These are phyloP conservation scores for Camelus bactrianus DNA, from an alignment of 2,113 vertebrate species.

Conservation along the genomic window DNA sequence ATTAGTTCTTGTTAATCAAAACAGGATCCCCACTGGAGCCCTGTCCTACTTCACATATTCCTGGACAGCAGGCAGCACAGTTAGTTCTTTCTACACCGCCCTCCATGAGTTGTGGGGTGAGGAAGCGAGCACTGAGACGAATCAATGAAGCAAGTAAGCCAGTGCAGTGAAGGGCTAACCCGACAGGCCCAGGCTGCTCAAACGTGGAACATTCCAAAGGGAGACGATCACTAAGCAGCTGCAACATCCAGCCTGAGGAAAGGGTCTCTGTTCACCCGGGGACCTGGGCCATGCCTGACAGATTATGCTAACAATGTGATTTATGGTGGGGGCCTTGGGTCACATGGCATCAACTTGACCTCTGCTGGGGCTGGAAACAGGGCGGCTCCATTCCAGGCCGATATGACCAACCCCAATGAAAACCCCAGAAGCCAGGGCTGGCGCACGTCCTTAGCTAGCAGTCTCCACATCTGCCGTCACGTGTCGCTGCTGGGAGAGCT, in stretches of 20 bases:
- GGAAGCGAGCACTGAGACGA: not conserved
- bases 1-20: not conserved
- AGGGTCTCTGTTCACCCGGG: not conserved
- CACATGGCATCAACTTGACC: not conserved
- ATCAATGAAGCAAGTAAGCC: not conserved
- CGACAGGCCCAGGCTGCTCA: not conserved
- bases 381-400: not conserved
- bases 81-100: not conserved
- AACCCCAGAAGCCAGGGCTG: not conserved
- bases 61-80: not conserved
- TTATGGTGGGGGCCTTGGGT: not conserved
- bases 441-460: not conserved
- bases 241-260: not conserved
- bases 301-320: not conserved
- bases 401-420: not conserved
- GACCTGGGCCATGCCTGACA: not conserved
- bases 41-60: not conserved
- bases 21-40: not conserved
- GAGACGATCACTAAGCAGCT: not conserved
- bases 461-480: rapidly evolving
- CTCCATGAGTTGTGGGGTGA: not conserved
- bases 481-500: not conserved
- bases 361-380: not conserved
- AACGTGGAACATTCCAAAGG: not conserved
- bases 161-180: not conserved